Evolutionary conservation across 2,888 invertebrate genomes (phyloP).

Genomic region (Ichneumoninae sp.): DNA sequence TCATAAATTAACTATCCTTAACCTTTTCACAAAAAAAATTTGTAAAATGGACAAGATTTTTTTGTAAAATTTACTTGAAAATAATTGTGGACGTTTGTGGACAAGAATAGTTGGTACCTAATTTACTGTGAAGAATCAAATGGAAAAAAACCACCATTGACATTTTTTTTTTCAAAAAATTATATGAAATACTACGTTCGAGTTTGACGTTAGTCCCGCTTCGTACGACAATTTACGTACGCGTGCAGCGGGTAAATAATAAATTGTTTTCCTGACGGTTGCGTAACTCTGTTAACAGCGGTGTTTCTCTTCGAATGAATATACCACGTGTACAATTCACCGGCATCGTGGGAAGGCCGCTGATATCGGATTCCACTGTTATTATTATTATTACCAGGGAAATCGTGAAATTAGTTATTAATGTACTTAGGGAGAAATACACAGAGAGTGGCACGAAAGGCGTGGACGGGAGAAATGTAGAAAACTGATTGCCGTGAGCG

Average conservation of each 20-base stretch:
- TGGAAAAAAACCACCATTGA: too few relatives aligned
- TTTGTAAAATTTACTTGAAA: too few relatives aligned
- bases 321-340: neutral
- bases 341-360: conserved; percentile 31
- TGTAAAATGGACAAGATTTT: too few relatives aligned
- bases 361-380: conserved; percentile 24
- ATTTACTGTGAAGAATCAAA: too few relatives aligned
- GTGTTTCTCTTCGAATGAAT: neutral
- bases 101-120: too few relatives aligned
- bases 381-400: neutral
- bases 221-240: neutral
- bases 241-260: neutral
- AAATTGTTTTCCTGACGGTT: conserved; percentile 5
- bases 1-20: too few relatives aligned
- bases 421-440: conserved; percentile 5
- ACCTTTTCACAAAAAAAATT: too few relatives aligned
- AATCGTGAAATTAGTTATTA: conserved; percentile 42
- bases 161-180: too few relatives aligned
- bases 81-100: too few relatives aligned
- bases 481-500: conserved; percentile 25
- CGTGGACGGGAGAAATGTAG: conserved; percentile 11
- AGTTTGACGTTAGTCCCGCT: neutral
- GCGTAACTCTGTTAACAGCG: neutral
- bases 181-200: neutral
- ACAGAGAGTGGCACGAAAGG: conserved; percentile 11